Conservation (phyloP, 2,888 invertebrate species). For the Sipha maydis region DNA sequence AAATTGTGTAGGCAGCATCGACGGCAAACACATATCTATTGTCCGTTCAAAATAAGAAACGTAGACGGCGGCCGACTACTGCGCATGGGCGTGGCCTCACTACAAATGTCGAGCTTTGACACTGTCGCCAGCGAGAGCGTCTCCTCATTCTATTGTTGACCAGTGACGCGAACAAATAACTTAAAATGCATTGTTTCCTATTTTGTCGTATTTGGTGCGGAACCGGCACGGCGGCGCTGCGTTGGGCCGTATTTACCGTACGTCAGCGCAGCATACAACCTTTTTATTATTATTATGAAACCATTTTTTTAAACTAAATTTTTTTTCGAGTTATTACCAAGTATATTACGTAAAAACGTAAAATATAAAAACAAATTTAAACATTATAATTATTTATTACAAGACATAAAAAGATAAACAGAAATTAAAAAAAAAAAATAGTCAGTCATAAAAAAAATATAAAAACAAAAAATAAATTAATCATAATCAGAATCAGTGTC, state of each 20-base stretch:
- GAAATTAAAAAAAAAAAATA: constrained; percentile 3
- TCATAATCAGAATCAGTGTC: constrained; percentile 20
- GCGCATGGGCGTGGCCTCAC: no score
- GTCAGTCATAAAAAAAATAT: constrained; percentile 4
- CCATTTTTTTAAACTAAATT: constrained; percentile 22
- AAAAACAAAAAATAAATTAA: constrained; percentile 11
- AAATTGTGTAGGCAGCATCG: no score
- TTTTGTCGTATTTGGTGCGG: background rate
- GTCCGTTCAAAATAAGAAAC: no score
- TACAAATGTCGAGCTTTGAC: no score
- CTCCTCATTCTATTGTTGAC: no score
- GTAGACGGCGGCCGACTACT: no score
- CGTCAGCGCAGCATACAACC: constrained; percentile 3
- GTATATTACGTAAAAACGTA: constrained; percentile 20
- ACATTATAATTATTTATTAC: no score
- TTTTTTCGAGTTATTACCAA: no score
- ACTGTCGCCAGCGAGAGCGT: no score
- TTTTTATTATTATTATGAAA: constrained; percentile 13
- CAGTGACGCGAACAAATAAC: no score
- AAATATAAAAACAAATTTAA: constrained; percentile 18
- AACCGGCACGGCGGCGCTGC: constrained; percentile 3
- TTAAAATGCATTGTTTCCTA: no score
- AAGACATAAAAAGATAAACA: constrained; percentile 5
- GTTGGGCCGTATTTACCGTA: constrained; percentile 19
- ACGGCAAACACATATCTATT: no score